Evolutionary conservation across 2,113 vertebrate species (phyloP).

Genomic region (Oncorhynchus gorbuscha): DNA sequence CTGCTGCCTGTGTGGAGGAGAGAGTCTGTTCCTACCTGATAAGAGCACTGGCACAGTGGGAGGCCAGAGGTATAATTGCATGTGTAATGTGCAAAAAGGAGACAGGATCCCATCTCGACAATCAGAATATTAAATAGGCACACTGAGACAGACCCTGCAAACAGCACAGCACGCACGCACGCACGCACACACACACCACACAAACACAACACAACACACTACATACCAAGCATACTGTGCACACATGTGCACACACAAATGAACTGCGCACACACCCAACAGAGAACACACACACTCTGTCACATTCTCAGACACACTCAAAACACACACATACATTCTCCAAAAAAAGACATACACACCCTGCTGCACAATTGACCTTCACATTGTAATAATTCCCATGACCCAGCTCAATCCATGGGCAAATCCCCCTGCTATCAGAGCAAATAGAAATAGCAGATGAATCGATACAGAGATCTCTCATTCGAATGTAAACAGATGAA

Average conservation of each 20-base stretch:
- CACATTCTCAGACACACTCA: slow-evolving; percentile 14
- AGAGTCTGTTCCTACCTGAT: slow-evolving; percentile 68
- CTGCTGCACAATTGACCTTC: slow-evolving; percentile 16
- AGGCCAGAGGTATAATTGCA: slow-evolving; percentile 69
- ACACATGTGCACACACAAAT: not conserved
- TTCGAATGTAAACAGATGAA: slow-evolving; percentile 42
- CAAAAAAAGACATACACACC: not conserved
- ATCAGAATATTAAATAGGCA: slow-evolving; percentile 46
- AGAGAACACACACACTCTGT: not conserved
- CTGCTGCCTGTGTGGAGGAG: slow-evolving; percentile 4
- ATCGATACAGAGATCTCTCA: slow-evolving; percentile 57
- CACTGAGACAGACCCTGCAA: slow-evolving; percentile 49
- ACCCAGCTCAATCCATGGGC: slow-evolving; percentile 32
- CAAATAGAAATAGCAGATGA: slow-evolving; percentile 35
- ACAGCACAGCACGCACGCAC: too few relatives aligned
- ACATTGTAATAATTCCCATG: slow-evolving; percentile 41
- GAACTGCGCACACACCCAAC: not conserved
- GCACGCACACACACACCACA: not conserved
- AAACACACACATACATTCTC: slow-evolving; percentile 4
- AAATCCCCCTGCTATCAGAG: slow-evolving; percentile 43
- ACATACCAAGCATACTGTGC: too few relatives aligned
- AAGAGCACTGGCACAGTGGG: slow-evolving; percentile 53
- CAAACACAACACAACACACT: not conserved
- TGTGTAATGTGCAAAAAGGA: slow-evolving; percentile 33
- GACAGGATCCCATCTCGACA: slow-evolving; percentile 54